Conservation (phyloP, 2,888 invertebrate genomes). For the Mythimna loreyi region DNA sequence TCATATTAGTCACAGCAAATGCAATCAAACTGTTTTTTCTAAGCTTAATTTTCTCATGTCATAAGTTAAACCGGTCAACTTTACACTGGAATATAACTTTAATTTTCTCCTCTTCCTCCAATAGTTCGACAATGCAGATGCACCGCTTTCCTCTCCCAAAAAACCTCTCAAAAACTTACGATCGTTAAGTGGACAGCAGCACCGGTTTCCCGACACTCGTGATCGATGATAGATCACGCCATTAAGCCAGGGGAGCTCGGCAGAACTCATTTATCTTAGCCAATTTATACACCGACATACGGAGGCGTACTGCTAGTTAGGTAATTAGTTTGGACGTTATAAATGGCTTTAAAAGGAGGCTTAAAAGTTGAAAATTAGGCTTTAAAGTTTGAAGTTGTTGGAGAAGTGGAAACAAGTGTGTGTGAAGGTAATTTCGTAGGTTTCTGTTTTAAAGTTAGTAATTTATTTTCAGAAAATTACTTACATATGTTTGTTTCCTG, state of each 20-base stretch:
- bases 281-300: constrained; percentile 67
- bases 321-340: constrained; percentile 66
- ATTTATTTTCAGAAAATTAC: too few relatives aligned
- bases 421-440: constrained; percentile 21
- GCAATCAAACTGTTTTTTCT: not conserved
- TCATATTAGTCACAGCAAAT: not conserved
- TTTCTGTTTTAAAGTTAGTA: constrained; percentile 28
- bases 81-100: not conserved
- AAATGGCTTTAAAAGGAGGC: constrained; percentile 59
- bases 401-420: constrained; percentile 10
- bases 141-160: constrained; percentile 14
- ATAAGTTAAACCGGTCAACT: not conserved
- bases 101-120: not conserved
- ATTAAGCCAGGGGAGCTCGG: constrained; percentile 60
- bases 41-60: not conserved
- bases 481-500: too few relatives aligned
- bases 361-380: constrained; percentile 58
- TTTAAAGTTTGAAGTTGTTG: constrained; percentile 46
- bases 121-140: constrained; percentile 38
- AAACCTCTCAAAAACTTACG: constrained; percentile 52
- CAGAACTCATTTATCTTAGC: constrained; percentile 65
- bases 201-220: constrained; percentile 45
- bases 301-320: constrained; percentile 49
- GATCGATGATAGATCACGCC: constrained; percentile 65
- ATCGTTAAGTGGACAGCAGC: constrained; percentile 48